Base-by-base conservation (phyloP, 2,888 invertebrate genomes). In the Agelastica alni region DNA sequence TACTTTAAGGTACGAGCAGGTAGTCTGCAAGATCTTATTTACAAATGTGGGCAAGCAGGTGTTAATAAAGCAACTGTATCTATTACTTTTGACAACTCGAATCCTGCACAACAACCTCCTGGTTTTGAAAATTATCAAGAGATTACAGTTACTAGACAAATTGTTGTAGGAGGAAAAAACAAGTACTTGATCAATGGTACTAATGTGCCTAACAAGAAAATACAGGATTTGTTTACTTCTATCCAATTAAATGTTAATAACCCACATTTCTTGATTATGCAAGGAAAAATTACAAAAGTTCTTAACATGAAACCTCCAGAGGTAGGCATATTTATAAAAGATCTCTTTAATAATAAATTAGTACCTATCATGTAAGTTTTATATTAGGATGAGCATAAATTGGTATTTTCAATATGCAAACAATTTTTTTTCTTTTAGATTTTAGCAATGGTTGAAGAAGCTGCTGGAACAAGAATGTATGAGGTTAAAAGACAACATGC, bases 201-300 rank as follows among this genome's bases (percentile, higher is more conserved):
- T 52, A 88, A 88, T 69, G 96, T 94, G 0, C 90, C 89, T 61
- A 94, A 94, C 78, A 93, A 91, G 71, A 82, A 91, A 64, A 92
- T 98, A 1, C 87, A 88, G 31, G 99, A 99, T 77, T 80, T 99
- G 72, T 99, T 99, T 77, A 93, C 95, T 68, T 95, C 96, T 0
- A 90, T 99, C 4, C 96, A 97, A 73, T 80, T 99, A 30, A 99
- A 99, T 72, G 95, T 99, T 1, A 99, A 99, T 79, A 99, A 99
- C 79, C 99, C 99, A 0, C 97, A 99, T 76, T 99, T 98, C 78
- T 84, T 99, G 26, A 99, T 99, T 70, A 98, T 99, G 98, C 99
- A 99, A 81, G 99, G 99, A 0, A 85, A 96, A 61, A 96, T 99
- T 63, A 98, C 98, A 1, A 98, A 99, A 81, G 98, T 99, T 2